phyloP scores from a whole-genome alignment of 2,888 invertebrate genomes.

The Petrophora chlorosata region DNA sequence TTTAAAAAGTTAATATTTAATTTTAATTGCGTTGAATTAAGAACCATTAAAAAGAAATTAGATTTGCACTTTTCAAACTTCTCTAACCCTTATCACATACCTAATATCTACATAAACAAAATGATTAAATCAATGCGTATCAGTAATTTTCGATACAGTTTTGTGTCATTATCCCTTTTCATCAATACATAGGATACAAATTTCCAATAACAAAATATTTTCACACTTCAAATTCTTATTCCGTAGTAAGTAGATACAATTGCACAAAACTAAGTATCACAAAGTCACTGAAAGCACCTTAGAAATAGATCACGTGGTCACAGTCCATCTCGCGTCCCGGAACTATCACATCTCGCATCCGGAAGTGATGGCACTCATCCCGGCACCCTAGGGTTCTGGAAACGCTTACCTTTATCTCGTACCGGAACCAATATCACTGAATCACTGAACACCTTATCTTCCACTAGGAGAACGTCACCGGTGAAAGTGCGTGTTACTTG shows the following conservation, averaged over 20 bases:
- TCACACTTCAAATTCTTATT: slow-evolving; percentile 1
- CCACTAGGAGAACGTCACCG: slow-evolving; percentile 66
- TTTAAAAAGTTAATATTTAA: too few species aligned
- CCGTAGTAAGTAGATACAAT: slow-evolving; percentile 2
- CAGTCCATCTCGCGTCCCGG: slow-evolving; percentile 37
- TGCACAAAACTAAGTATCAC: slow-evolving; percentile 39
- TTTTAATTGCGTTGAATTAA: too few species aligned
- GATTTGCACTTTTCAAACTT: too few species aligned
- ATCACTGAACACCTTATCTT: slow-evolving; percentile 73
- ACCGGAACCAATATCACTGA: slow-evolving; percentile 65
- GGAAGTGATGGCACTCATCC: slow-evolving; percentile 27
- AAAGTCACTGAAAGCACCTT: slow-evolving; percentile 31
- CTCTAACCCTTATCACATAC: too few species aligned
- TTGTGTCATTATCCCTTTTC: slow-evolving; percentile 7
- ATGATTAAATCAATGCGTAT: background rate
- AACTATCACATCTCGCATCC: slow-evolving; percentile 44
- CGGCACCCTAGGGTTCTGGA: slow-evolving; percentile 39
- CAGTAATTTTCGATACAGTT: slow-evolving; percentile 40
- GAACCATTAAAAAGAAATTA: too few species aligned
- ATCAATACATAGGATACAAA: too few species aligned
- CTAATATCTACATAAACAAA: background rate
- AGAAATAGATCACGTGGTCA: slow-evolving; percentile 40
- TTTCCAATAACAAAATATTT: background rate
- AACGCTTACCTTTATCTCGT: slow-evolving; percentile 70
- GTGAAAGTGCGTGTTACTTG: slow-evolving; percentile 79